Evolutionary conservation across 2,797 vertebrate species (phyloP).

Genomic region (Bradypus variegatus): DNA sequence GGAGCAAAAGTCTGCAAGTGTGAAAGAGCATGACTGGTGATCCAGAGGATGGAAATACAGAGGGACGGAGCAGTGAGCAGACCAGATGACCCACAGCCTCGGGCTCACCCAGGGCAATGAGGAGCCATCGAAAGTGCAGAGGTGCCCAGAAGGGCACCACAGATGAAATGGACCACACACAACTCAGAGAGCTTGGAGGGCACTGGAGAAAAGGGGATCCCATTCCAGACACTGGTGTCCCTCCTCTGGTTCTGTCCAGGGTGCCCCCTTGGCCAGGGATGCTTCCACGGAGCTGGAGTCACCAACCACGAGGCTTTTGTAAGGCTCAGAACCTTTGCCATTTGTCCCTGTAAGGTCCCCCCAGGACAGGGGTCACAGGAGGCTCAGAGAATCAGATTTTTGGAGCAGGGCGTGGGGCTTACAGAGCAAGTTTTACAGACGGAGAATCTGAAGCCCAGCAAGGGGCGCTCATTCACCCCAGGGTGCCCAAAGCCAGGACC

Average conservation of each 20-base stretch:
- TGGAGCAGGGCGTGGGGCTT: not conserved
- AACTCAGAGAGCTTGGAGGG: not conserved
- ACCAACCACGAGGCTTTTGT: not conserved
- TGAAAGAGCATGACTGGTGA: not conserved
- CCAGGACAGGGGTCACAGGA: rapidly evolving
- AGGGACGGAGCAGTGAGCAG: not conserved
- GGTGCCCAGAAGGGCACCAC: not conserved
- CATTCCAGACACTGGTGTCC: not conserved
- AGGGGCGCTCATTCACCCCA: not conserved
- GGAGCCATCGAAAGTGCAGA: no score
- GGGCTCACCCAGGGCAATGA: not conserved
- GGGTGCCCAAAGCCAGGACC: not conserved
- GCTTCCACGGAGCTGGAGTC: not conserved
- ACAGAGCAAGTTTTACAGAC: not conserved
- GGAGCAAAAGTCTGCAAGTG: rapidly evolving
- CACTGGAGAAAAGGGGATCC: not conserved
- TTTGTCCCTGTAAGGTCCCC: not conserved
- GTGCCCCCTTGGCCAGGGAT: not conserved
- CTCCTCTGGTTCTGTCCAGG: not conserved
- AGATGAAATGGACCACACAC: not conserved
- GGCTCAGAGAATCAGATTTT: not conserved
- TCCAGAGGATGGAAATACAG: no score
- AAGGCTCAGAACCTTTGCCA: not conserved
- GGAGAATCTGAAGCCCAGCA: not conserved
- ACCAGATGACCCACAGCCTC: rapidly evolving